Evolutionary conservation across 2,888 invertebrate genomes (phyloP).

Genomic region (Eupithecia tripunctaria): DNA sequence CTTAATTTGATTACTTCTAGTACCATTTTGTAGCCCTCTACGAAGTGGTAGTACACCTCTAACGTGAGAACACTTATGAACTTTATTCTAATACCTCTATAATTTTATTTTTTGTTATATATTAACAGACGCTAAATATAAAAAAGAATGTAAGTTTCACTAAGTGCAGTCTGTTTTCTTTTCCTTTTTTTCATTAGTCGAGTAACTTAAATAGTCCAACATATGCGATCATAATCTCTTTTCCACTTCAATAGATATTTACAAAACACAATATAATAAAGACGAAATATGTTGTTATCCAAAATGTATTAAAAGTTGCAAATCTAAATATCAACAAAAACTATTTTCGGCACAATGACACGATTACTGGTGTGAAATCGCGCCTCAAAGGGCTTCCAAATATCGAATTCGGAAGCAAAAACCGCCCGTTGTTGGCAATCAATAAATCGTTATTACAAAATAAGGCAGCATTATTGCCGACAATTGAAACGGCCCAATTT

Average conservation of each 20-base stretch:
- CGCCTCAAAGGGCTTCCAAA: slow-evolving; percentile 57
- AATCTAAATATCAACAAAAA: slow-evolving; percentile 32
- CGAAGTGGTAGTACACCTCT: slow-evolving; percentile 9
- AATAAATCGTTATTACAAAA: slow-evolving; percentile 57
- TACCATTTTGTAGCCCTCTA: background rate
- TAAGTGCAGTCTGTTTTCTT: background rate
- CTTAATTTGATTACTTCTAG: no score
- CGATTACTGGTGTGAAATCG: slow-evolving; percentile 54
- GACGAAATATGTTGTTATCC: slow-evolving; percentile 27
- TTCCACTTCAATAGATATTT: slow-evolving; percentile 12
- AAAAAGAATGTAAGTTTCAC: no score
- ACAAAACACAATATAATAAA: slow-evolving; percentile 16
- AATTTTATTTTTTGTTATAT: no score
- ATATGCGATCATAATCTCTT: slow-evolving; percentile 15
- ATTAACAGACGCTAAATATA: no score
- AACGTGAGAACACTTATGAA: no score
- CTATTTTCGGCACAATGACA: slow-evolving; percentile 37
- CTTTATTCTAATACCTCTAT: no score
- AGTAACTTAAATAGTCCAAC: background rate
- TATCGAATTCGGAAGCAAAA: slow-evolving; percentile 56
- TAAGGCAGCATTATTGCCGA: slow-evolving; percentile 62
- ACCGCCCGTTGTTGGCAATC: slow-evolving; percentile 52
- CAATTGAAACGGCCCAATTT: slow-evolving; percentile 72
- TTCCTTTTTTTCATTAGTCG: background rate
- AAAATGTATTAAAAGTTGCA: slow-evolving; percentile 25